Base-by-base conservation (phyloP, 1,140 invertebrate species). In the Parasteatoda tepidariorum region DNA sequence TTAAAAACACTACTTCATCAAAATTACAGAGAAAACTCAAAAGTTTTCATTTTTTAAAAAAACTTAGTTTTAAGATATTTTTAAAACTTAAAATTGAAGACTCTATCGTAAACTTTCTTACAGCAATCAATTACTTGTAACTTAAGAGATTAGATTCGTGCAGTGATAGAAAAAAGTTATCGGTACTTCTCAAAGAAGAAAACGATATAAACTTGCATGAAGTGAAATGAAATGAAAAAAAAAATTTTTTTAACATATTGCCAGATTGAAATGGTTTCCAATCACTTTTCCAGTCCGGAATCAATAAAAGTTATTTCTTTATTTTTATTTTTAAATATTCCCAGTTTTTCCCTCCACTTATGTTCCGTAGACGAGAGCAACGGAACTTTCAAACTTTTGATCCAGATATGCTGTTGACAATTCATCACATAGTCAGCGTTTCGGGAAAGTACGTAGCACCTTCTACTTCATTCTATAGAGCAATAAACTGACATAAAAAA, bases 381-480 rank as follows among this genome's bases (percentile, higher is more conserved):
- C n/a, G n/a, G 28, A 33, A 67, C 34, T 34, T 68, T 48, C 38
- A 48, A 68, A 79, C 64, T 79, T 68, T 48, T 64, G 74, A 66
- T 64, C 76, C 68, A 28, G 18, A n/a, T 41, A 11, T 64, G 22
- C 73, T 41, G 13, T 79, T 57, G 64, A 67, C 76, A 48, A 79
- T 79, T 79, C 48, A 79, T 79, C 76, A 57, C 54, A 30, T 22
- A 38, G 64, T 79, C 76, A 79, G 76, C 62, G 54, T 67, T 79
- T 79, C 68, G 31, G 34, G 54, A 18, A 38, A 59, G 30, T 3
- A 18, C 26, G 41, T 55, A 79, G 68, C 76, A 79, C 76, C 76
- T 79, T 33, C 11, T 61, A 59, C 9, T 33, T 13, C 71, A 24
- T 59, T 38, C 54, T 78, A 66, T 26, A 66, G 28, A 78, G 61